phyloP scores from a whole-genome alignment of 2,113 vertebrate species.

The Tupaia chinensis region DNA sequence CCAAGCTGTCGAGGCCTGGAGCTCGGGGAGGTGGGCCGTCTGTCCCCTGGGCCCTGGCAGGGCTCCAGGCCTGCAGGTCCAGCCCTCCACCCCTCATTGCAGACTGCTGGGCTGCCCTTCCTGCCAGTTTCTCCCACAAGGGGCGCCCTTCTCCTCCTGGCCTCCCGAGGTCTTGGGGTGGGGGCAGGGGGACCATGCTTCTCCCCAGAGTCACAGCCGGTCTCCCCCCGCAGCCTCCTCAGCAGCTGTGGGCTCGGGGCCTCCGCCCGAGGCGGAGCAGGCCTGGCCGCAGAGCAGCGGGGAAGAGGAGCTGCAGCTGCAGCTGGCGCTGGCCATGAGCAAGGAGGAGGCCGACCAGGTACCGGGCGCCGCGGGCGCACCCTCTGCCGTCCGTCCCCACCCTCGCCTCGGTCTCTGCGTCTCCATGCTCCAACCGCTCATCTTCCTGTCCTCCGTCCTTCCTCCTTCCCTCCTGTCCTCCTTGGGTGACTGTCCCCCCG shows the following conservation, averaged over 20 bases:
- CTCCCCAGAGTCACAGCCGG: too few species aligned
- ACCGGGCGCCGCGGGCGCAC: conserved; percentile 32
- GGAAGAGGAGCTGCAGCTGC: conserved; percentile 95
- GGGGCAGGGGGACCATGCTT: background rate
- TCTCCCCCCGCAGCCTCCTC: conserved; percentile 73
- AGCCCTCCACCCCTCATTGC: background rate
- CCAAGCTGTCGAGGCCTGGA: background rate
- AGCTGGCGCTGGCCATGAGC: conserved; percentile 96
- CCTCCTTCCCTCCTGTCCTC: background rate
- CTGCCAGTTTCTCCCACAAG: background rate
- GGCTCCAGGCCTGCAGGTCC: too few species aligned
- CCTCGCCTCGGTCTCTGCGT: background rate
- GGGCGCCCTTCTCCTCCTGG: background rate
- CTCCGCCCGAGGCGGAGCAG: conserved; percentile 90
- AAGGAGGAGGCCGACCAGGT: conserved; percentile 97
- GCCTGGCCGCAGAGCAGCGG: conserved; percentile 96
- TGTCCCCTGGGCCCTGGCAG: too few species aligned
- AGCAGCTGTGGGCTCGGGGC: conserved; percentile 73
- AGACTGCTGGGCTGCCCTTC: background rate
- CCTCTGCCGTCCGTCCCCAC: background rate
- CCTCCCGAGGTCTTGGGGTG: too few species aligned
- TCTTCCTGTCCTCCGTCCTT: background rate
- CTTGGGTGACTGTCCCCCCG: background rate
- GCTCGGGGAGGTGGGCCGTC: background rate
- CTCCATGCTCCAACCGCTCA: background rate